These are phyloP conservation scores for Patella depressa DNA, from an alignment of 2,888 invertebrate genomes.

Conservation along the genomic window DNA sequence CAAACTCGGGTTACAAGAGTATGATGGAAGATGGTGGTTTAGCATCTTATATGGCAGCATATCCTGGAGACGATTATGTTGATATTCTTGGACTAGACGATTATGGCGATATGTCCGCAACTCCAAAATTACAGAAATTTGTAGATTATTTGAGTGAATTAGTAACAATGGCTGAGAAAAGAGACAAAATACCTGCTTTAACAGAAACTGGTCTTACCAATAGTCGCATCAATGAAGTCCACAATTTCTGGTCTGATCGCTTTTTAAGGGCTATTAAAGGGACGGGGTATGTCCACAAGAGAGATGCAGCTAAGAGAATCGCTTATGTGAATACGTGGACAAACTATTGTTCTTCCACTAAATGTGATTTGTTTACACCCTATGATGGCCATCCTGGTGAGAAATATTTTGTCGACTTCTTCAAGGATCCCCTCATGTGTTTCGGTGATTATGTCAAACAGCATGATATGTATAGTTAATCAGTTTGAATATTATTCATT, in stretches of 20 bases:
- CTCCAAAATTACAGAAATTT: neutral
- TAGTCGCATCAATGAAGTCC: constrained; percentile 6
- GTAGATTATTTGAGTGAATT: constrained; percentile 19
- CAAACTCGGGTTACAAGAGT: constrained; percentile 12
- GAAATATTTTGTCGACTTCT: constrained; percentile 27
- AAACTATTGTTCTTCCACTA: constrained; percentile 26
- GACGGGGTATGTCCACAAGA: neutral
- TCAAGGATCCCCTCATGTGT: constrained; percentile 25
- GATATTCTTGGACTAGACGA: constrained; percentile 37
- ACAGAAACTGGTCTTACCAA: constrained; percentile 33
- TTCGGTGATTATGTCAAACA: neutral
- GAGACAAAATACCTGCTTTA: constrained; percentile 35
- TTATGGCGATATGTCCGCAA: constrained; percentile 16
- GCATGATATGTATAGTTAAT: neutral
- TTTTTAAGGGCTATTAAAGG: constrained; percentile 31
- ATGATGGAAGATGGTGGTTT: constrained; percentile 5
- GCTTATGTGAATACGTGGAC: constrained; percentile 36
- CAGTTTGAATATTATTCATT: no score
- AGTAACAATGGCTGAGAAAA: constrained; percentile 28
- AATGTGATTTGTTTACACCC: constrained; percentile 17
- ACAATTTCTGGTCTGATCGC: constrained; percentile 34
- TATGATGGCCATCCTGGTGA: constrained; percentile 32
- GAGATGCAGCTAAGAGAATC: neutral
- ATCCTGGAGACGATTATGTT: constrained; percentile 38
- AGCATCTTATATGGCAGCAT: constrained; percentile 30